These are phyloP conservation scores for Anseranas semipalmata DNA, from an alignment of 2,113 vertebrate genomes.

Conservation along the genomic window DNA sequence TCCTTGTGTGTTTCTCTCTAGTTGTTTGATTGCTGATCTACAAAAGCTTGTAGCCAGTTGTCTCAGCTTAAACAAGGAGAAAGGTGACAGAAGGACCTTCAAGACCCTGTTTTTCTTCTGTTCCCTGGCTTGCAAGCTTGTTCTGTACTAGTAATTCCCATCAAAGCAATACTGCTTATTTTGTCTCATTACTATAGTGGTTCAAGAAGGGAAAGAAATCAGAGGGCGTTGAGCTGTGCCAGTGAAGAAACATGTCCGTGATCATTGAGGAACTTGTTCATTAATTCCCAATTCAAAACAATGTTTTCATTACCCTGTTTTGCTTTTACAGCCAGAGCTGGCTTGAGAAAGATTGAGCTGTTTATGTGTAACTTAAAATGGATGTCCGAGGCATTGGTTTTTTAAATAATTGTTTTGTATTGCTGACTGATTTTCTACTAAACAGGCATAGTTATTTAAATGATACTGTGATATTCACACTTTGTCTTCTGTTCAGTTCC, in stretches of 20 bases:
- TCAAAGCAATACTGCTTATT: not conserved
- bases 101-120: not conserved
- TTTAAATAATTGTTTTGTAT: conserved; percentile 8
- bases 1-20: not conserved
- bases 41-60: not conserved
- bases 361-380: conserved; percentile 35
- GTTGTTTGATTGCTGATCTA: not conserved
- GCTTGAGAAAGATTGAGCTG: conserved; percentile 47
- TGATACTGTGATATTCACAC: not conserved
- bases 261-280: not conserved
- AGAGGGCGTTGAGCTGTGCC: not conserved
- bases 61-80: not conserved
- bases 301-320: not conserved
- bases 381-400: not conserved
- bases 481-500: conserved; percentile 8
- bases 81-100: not conserved
- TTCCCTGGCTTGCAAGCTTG: not conserved
- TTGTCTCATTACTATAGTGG: not conserved
- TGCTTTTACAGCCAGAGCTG: not conserved
- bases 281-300: not conserved
- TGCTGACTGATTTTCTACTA: not conserved
- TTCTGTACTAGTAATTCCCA: not conserved
- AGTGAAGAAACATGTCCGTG: not conserved
- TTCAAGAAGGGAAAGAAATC: not conserved
- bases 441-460: not conserved